Percentiles rank a stretch among this genome's conserved stretches.
Evolutionary conservation across 2,888 invertebrate genomes (phyloP).

Genomic region (Trachelus troglodyta): DNA sequence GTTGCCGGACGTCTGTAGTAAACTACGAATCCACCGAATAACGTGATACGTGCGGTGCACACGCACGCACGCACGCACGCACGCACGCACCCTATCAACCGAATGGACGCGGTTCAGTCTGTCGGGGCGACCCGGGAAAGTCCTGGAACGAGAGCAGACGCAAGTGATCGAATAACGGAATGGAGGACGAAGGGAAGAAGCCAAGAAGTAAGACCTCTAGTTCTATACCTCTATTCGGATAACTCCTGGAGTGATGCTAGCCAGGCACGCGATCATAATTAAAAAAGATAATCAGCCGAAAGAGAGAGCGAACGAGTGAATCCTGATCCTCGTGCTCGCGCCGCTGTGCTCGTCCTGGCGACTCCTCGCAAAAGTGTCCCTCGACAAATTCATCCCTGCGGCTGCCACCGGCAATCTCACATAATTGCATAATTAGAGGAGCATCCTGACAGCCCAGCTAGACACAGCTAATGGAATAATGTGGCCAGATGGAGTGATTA

Average conservation of each 20-base stretch:
- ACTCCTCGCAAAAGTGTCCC: not conserved
- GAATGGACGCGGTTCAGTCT: not conserved
- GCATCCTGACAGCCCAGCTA: slow-evolving; percentile 7
- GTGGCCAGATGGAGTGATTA: slow-evolving; percentile 51
- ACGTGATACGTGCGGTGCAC: no score
- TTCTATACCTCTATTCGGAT: not conserved
- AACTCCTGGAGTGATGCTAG: slow-evolving; percentile 20
- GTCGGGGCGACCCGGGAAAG: not conserved
- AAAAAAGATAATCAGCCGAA: slow-evolving; percentile 33
- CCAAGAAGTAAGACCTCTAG: no score
- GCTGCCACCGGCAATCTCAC: not conserved
- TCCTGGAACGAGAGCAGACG: not conserved
- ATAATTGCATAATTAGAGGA: slow-evolving; percentile 7
- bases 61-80: no score
- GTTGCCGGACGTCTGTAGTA: no score
- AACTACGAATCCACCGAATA: no score
- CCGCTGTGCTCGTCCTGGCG: not conserved
- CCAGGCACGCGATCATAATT: slow-evolving; percentile 46
- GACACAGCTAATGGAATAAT: slow-evolving; percentile 46
- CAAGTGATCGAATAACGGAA: not conserved
- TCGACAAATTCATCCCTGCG: not conserved
- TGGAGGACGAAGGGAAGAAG: not conserved
- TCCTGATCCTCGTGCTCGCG: slow-evolving; percentile 12
- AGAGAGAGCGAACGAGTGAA: slow-evolving; percentile 20
- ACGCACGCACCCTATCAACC: no score